Evolutionary conservation across 1,140 invertebrate species (phyloP), one percentile per base, ranked within the genome.

Genomic region (Yoshiicerus persimilis): DNA sequence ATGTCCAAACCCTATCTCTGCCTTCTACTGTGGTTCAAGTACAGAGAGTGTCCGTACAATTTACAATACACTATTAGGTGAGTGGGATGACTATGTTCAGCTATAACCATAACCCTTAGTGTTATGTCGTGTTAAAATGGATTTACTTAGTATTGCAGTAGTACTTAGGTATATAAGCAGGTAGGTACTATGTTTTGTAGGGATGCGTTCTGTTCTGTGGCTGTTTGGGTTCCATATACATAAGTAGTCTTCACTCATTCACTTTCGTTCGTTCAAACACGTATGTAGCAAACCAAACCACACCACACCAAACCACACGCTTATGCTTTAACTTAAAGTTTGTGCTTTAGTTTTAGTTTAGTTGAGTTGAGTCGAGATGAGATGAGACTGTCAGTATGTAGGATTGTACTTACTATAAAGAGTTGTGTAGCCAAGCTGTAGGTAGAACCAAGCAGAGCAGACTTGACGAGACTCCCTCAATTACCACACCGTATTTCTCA

Each of bases 401-500:
- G 20, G 16, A 56, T 56, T 56, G 32, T 80, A 80, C 75, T 80
- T 80, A 80, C 75, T 38, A 38, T 38, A 38, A 80, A 38, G 75
- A 80, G 32, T 80, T 34, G 34, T 36, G 75, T 4, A 36, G 75
- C 75, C 30, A 36, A 80, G 75, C 25, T 16, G 25, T 6, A 16
- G 20, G 66, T 66, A 27, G 10, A 70, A 25, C 23, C 23, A 11
- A 27, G 25, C 27, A 56, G 27, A 64, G 62, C 62, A 23, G n/a
- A 47, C 41, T 64, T n/a, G 13, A 47, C 13, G n/a, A 36, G 70
- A 77, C 70, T 36, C 16, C 75, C 32, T 86, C 86, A 87, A 87
- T 87, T 87, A 87, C 86, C 86, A 87, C 86, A 87, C 86, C 86
- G 86, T 87, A 87, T 87, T 87, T 87, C 86, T 87, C 80, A 87